Conservation (phyloP, 2,797 vertebrate species). For the Coregonus ussuriensis region DNA sequence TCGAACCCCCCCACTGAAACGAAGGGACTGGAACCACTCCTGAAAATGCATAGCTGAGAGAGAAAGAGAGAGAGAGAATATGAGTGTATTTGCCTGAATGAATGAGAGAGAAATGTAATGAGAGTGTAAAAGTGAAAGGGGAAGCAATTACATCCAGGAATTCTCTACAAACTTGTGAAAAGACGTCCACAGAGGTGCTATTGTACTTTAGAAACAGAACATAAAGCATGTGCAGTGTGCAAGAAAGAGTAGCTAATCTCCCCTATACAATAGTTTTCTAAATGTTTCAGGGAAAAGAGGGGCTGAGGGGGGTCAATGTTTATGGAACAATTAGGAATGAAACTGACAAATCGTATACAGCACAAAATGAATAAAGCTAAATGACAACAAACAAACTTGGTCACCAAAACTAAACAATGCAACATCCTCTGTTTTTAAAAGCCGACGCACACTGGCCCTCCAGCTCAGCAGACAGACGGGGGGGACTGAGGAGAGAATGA, state of each 20-base stretch:
- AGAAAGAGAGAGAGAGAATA: constrained; percentile 3
- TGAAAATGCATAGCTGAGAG: constrained; percentile 75
- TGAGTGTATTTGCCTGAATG: not conserved
- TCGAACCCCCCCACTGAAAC: constrained; percentile 56
- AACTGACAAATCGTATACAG: not conserved
- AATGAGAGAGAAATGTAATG: not conserved
- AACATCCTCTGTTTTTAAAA: constrained; percentile 27
- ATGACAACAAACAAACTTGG: not conserved
- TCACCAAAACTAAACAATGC: not conserved
- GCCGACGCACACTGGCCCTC: constrained; percentile 30
- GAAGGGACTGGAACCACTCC: constrained; percentile 77
- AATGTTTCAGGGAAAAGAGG: not conserved
- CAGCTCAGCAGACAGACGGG: constrained; percentile 43
- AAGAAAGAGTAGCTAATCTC: not conserved
- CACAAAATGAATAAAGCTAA: not conserved
- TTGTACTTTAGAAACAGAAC: constrained; percentile 7
- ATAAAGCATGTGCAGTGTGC: not conserved
- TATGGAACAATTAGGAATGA: not conserved
- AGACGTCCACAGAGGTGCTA: not conserved
- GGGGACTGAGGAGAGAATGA: not conserved
- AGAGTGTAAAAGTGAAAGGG: not conserved
- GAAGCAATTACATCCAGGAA: constrained; percentile 9
- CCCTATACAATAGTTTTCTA: not conserved
- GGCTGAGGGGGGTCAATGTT: not conserved
- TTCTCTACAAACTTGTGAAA: not conserved